Percentiles rank a stretch among this genome's conserved stretches.
phyloP scores from a whole-genome alignment of 2,888 invertebrate genomes.

The Callyntrura guangdongensis region DNA sequence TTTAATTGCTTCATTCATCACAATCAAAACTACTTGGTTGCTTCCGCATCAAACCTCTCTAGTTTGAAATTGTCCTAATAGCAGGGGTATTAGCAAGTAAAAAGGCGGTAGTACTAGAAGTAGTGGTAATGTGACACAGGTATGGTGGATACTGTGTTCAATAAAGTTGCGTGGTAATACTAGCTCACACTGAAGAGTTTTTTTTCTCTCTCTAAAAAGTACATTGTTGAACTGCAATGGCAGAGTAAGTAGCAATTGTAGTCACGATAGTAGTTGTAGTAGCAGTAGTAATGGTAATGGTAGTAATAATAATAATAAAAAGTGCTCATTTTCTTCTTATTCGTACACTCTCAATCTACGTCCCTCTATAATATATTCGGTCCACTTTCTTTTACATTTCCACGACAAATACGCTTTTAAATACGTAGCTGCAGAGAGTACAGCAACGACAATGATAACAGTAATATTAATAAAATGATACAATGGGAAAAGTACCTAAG shows the following conservation, averaged over 20 bases:
- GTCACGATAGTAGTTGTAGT: neutral
- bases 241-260: constrained; percentile 2
- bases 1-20: constrained; percentile 79
- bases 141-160: neutral
- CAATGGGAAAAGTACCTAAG: neutral
- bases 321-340: constrained; percentile 44
- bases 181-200: constrained; percentile 9
- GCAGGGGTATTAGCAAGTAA: constrained; percentile 53
- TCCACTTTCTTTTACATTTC: neutral
- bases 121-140: neutral
- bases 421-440: constrained; percentile 14
- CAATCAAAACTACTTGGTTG: constrained; percentile 75
- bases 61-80: constrained; percentile 62
- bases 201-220: constrained; percentile 29
- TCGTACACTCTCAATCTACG: constrained; percentile 10
- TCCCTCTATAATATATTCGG: constrained; percentile 36
- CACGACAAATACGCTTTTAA: constrained; percentile 45
- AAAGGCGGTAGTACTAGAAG: constrained; percentile 14
- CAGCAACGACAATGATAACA: neutral
- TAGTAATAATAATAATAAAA: constrained; percentile 52
- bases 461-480: constrained; percentile 22
- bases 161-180: neutral
- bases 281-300: constrained; percentile 25
- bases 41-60: constrained; percentile 69
- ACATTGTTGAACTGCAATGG: neutral